These are phyloP conservation scores for Aurelia coerulea DNA, from an alignment of 30 jellyfish, hydroid and myxozoan species.

Conservation along the genomic window DNA sequence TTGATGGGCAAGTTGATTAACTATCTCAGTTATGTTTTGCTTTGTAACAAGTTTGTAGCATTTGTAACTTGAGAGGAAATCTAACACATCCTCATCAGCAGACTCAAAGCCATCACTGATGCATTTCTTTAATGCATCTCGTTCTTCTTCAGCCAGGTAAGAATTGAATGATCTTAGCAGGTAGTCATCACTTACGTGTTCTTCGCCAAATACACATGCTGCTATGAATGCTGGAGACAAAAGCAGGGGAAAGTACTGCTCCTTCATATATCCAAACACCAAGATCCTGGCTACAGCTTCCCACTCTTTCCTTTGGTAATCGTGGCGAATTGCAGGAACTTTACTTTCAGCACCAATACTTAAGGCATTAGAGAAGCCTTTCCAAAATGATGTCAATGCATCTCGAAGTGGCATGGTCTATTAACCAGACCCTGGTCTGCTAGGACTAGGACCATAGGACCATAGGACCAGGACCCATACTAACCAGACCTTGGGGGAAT, in stretches of 20 bases:
- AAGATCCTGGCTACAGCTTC: conserved; percentile 58
- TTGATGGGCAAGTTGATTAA: conserved; percentile 45
- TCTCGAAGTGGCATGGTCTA: too few relatives aligned
- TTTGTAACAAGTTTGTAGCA: conserved; percentile 39
- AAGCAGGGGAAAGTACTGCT: conserved; percentile 37
- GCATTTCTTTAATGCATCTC: conserved; percentile 43
- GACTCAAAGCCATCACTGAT: conserved; percentile 38
- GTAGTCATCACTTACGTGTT: conserved; percentile 14
- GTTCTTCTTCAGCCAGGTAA: conserved; percentile 30
- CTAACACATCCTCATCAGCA: conserved; percentile 48
- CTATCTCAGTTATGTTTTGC: conserved; percentile 21
- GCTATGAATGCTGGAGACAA: conserved; percentile 23
- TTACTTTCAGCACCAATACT: conserved; percentile 44
- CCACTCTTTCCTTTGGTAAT: conserved; percentile 47
- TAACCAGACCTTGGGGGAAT: neutral
- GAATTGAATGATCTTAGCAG: conserved; percentile 30
- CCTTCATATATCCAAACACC: conserved; percentile 28
- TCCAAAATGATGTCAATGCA: neutral
- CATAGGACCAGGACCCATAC: too few relatives aligned
- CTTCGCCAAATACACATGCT: conserved; percentile 15
- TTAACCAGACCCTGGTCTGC: too few relatives aligned
- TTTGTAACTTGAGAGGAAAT: conserved; percentile 25
- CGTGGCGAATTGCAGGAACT: conserved; percentile 51
- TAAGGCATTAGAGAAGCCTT: conserved; percentile 24
- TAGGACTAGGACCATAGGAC: too few relatives aligned